phyloP scores from a whole-genome alignment of 2,113 vertebrate genomes.

The Mastomys coucha region DNA sequence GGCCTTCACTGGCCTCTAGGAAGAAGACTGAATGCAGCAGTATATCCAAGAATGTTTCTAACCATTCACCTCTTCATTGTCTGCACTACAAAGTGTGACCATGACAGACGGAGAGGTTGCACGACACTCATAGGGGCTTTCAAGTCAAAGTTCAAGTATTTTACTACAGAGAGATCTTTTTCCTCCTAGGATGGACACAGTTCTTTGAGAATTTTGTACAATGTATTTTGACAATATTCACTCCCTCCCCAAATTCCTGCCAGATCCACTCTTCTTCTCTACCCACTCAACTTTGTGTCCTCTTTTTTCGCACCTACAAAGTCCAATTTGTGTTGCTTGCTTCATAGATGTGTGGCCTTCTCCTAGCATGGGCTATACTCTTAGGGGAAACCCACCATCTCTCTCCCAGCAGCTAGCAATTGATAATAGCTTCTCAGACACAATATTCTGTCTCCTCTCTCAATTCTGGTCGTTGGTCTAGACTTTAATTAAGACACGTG shows the following conservation, averaged over 20 bases:
- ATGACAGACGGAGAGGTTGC: not conserved
- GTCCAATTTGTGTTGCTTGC: not conserved
- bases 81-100: not conserved
- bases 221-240: not conserved
- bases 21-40: not conserved
- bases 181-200: not conserved
- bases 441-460: too few relatives aligned
- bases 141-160: not conserved
- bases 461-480: too few relatives aligned
- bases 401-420: not conserved
- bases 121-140: not conserved
- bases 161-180: not conserved
- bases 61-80: not conserved
- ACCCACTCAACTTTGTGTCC: not conserved
- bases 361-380: not conserved
- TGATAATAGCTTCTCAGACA: not conserved
- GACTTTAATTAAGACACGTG: not conserved
- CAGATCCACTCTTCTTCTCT: too few relatives aligned
- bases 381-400: not conserved
- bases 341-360: not conserved
- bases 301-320: not conserved
- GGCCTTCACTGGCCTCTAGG: not conserved
- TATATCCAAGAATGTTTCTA: constrained; percentile 11
- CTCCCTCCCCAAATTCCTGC: not conserved
- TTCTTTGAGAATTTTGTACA: not conserved